These are phyloP conservation scores for Bubo scandiacus DNA, from an alignment of 2,113 vertebrate genomes.

Conservation along the genomic window DNA sequence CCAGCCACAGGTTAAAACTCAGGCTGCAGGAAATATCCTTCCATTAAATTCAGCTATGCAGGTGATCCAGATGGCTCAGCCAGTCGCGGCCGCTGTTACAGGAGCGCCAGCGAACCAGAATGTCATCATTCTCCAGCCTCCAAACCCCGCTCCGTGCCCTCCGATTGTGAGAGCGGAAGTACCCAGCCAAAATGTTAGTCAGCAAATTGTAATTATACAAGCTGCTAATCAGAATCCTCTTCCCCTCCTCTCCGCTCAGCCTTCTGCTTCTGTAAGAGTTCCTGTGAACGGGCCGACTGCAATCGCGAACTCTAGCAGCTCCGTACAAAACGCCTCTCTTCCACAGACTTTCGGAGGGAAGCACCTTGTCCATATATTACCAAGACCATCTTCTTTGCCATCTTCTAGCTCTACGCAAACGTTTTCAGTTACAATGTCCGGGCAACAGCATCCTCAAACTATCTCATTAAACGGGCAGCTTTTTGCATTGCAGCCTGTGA, in stretches of 20 bases:
- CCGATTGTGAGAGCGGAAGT: slow-evolving; percentile 86
- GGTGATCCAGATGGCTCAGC: slow-evolving; percentile 90
- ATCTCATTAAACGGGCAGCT: slow-evolving; percentile 96
- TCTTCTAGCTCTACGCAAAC: slow-evolving; percentile 71
- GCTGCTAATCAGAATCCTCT: slow-evolving; percentile 86
- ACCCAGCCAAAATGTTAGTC: slow-evolving; percentile 86
- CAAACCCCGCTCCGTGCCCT: slow-evolving; percentile 79
- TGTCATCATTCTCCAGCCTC: slow-evolving; percentile 93
- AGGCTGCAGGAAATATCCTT: slow-evolving; percentile 78
- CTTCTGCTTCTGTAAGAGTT: slow-evolving; percentile 75
- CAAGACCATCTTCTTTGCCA: slow-evolving; percentile 82
- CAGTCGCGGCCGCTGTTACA: slow-evolving; percentile 77
- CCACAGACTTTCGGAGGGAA: slow-evolving; percentile 90
- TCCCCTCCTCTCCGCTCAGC: slow-evolving; percentile 80
- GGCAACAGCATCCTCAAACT: slow-evolving; percentile 87
- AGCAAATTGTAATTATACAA: slow-evolving; percentile 98
- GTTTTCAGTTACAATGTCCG: slow-evolving; percentile 72
- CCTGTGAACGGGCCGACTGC: slow-evolving; percentile 73
- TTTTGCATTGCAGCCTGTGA: slow-evolving; percentile 93
- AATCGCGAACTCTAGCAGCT: slow-evolving; percentile 68
- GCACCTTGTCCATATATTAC: slow-evolving; percentile 95
- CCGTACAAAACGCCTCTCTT: slow-evolving; percentile 71
- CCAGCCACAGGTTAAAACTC: slow-evolving; percentile 79
- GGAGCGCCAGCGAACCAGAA: slow-evolving; percentile 86
- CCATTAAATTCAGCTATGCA: slow-evolving; percentile 94